Evolutionary conservation across 2,888 invertebrate genomes (phyloP), one percentile per base, ranked within the genome.

Genomic region (Cylloceria caligata): DNA sequence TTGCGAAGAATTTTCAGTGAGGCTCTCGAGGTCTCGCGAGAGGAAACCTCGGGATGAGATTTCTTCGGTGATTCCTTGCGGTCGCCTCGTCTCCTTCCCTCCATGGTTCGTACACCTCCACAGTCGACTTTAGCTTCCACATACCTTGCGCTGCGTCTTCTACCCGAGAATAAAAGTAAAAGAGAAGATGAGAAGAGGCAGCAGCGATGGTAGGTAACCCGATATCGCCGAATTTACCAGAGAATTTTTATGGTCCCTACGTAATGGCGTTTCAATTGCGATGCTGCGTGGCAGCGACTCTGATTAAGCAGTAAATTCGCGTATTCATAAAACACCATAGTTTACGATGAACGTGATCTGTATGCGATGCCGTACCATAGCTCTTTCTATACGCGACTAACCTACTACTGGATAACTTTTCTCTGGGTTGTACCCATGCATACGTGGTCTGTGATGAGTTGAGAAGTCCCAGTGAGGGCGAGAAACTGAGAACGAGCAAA

Each of bases 251-350:
- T 87, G 88, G 83, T 84, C 65, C n/a, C n/a, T n/a, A n/a, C n/a
- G n/a, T n/a, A n/a, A 90, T 90, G 88, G 88, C 84, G 87, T 88
- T 90, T 89, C 90, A 90, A 90, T 90, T 90, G 89, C 90, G 80
- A 85, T 75, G 86, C 84, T 85, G 85, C 85, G 81, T 87, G 86
- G 85, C 86, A 84, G 84, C 84, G 84, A 76, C 86, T 69, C 86
- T 89, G 90, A 90, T 90, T 90, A 90, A 90, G 90, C 90, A 90
- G 88, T 90, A 90, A 90, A 90, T 90, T 88, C 89, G 85, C 87
- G 85, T 88, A 88, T 88, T 89, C 88, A 88, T 89, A 89, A 88
- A 89, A 88, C 87, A 89, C 83, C 45, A 83, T 88, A 86, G 82
- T 89, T 88, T 89, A 89, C 89, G 88, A 83, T 83, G 76, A 85